These are phyloP conservation scores for Chirona hameri DNA, from an alignment of 2,888 invertebrate genomes.

Conservation along the genomic window DNA sequence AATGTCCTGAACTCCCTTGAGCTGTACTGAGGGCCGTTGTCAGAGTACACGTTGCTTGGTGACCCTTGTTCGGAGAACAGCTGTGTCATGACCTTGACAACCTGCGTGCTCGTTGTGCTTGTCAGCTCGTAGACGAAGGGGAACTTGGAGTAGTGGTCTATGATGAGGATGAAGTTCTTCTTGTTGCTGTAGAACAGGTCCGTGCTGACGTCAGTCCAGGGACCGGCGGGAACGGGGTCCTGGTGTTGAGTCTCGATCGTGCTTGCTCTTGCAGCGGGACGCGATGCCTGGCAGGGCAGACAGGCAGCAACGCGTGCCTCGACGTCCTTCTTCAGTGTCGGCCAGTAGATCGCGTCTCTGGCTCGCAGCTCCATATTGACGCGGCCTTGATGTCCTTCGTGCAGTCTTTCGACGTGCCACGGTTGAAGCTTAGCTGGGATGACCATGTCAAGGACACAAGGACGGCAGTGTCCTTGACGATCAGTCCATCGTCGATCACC, in stretches of 20 bases:
- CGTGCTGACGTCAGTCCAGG: background rate
- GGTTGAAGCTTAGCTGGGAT: background rate
- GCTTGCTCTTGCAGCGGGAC: background rate
- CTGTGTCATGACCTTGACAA: background rate
- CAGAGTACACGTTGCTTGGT: background rate
- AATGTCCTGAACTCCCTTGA: background rate
- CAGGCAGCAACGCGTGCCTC: background rate
- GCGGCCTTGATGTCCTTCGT: background rate
- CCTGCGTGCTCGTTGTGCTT: background rate
- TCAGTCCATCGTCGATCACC: background rate
- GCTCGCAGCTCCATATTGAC: slow-evolving; percentile 3
- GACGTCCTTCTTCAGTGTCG: background rate
- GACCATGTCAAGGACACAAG: no score
- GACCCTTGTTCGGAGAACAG: background rate
- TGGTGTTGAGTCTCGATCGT: background rate
- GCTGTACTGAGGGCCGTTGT: slow-evolving; percentile 4
- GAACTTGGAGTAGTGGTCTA: slow-evolving; percentile 7
- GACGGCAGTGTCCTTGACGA: background rate
- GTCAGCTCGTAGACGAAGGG: background rate
- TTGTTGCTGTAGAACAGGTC: background rate
- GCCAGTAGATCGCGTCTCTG: background rate
- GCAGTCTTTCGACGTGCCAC: background rate
- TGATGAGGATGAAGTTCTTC: background rate
- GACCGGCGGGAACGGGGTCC: background rate
- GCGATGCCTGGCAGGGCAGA: background rate